phyloP scores from a whole-genome alignment of 2,888 invertebrate genomes.

The Spodoptera picta region DNA sequence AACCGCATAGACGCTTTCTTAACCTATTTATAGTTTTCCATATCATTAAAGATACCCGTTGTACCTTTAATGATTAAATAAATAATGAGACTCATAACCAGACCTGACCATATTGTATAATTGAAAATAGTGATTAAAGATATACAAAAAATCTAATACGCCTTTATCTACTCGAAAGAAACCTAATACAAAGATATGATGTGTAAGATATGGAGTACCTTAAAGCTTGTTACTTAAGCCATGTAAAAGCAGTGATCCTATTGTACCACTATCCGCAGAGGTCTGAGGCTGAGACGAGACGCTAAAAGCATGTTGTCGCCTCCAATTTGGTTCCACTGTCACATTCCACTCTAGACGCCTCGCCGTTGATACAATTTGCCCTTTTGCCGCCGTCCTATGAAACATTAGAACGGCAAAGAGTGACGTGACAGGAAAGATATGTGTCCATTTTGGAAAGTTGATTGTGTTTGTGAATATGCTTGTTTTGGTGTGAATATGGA shows the following conservation, averaged over 20 bases:
- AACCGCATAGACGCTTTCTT: no score
- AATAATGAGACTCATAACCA: no score
- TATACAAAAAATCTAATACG: background rate
- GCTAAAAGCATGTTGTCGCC: constrained; percentile 86
- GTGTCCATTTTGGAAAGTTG: constrained; percentile 28
- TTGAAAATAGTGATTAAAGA: no score
- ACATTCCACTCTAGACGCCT: constrained; percentile 68
- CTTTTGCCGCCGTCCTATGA: constrained; percentile 68
- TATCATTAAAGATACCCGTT: no score
- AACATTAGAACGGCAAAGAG: constrained; percentile 66
- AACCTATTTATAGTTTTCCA: no score
- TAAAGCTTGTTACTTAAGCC: constrained; percentile 50
- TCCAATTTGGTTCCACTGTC: constrained; percentile 80
- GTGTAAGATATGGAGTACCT: no score
- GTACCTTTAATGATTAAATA: no score
- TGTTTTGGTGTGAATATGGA: constrained; percentile 1
- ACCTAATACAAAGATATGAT: background rate
- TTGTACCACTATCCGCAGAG: constrained; percentile 70
- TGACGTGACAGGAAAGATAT: constrained; percentile 61
- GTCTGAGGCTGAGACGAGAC: constrained; percentile 65
- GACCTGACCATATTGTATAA: no score
- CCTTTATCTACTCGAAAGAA: background rate
- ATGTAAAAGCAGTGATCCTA: constrained; percentile 66
- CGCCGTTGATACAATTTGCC: constrained; percentile 77
- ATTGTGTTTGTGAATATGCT: background rate